Percentiles rank a stretch among this genome's conserved stretches.
Evolutionary conservation across 2,797 vertebrate genomes (phyloP).

Genomic region (Gymnoscopelus braueri): DNA sequence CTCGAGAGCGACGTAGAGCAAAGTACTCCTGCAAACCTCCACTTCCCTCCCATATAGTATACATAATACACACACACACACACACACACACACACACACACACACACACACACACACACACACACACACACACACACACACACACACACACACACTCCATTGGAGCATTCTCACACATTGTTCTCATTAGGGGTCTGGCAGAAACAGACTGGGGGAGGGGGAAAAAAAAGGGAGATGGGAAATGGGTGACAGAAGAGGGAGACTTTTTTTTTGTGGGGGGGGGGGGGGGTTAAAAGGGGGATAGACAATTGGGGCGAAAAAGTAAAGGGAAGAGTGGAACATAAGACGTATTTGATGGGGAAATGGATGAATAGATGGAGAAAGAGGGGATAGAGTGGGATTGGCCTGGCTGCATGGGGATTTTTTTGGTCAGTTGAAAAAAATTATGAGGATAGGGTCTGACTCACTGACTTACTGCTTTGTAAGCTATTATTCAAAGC

Average conservation of each 20-base stretch:
- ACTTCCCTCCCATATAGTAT: not conserved
- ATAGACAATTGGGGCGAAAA: not conserved
- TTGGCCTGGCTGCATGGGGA: constrained; percentile 61
- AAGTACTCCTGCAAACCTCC: not conserved
- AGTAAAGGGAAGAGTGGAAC: not conserved
- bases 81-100: constrained; percentile 16
- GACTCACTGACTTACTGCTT: constrained; percentile 48
- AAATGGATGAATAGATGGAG: not conserved
- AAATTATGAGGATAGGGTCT: constrained; percentile 55
- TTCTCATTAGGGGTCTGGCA: constrained; percentile 71
- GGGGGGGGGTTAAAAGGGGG: not conserved
- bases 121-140: constrained; percentile 10
- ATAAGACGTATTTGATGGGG: not conserved
- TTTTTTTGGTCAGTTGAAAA: constrained; percentile 67
- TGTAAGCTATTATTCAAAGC: constrained; percentile 61
- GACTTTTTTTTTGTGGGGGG: not conserved
- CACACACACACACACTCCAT: not conserved
- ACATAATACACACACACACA: not conserved
- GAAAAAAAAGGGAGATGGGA: not conserved
- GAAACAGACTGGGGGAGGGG: constrained; percentile 20
- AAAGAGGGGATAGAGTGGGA: constrained; percentile 15
- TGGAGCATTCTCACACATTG: constrained; percentile 58
- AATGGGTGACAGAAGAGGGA: not conserved
- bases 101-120: constrained; percentile 19
- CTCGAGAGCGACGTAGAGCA: not conserved